phyloP scores from a whole-genome alignment of 2,113 vertebrate genomes.

The Alosa alosa region DNA sequence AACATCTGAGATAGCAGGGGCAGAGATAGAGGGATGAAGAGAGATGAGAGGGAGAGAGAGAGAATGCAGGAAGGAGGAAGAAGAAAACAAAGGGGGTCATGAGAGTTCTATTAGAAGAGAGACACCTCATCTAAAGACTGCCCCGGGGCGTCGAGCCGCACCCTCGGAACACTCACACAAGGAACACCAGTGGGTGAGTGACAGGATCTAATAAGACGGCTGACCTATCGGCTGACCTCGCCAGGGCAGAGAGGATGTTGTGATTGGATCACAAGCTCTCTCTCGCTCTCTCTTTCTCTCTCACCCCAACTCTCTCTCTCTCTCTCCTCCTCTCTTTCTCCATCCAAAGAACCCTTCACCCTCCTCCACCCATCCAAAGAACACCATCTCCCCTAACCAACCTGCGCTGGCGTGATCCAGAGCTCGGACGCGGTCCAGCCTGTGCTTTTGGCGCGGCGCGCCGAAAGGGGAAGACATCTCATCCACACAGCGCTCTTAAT shows the following conservation, averaged over 20 bases:
- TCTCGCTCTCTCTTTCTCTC: background rate
- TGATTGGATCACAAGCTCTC: background rate
- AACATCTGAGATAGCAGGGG: background rate
- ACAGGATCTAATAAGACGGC: constrained; percentile 45
- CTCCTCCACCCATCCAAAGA: too few species aligned
- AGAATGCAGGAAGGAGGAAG: background rate
- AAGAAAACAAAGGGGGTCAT: background rate
- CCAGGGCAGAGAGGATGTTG: constrained; percentile 10
- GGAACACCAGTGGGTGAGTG: constrained; percentile 31
- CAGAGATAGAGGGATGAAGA: constrained; percentile 26
- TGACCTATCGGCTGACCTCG: constrained; percentile 41
- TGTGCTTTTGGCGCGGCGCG: background rate
- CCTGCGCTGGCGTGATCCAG: background rate
- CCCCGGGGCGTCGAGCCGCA: background rate
- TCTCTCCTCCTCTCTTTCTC: too few species aligned
- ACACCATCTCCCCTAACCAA: background rate
- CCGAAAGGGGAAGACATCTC: background rate
- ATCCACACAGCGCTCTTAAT: background rate
- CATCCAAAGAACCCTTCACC: too few species aligned
- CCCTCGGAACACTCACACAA: background rate
- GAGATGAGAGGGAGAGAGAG: constrained; percentile 28
- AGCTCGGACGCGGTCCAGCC: too few species aligned
- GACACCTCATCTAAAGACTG: background rate
- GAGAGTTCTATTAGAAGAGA: background rate
- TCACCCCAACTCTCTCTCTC: too few species aligned